Percentiles rank a stretch among this genome's conserved stretches.
Evolutionary conservation across 2,113 vertebrate species (phyloP).

Genomic region (Hiodon alosoides): DNA sequence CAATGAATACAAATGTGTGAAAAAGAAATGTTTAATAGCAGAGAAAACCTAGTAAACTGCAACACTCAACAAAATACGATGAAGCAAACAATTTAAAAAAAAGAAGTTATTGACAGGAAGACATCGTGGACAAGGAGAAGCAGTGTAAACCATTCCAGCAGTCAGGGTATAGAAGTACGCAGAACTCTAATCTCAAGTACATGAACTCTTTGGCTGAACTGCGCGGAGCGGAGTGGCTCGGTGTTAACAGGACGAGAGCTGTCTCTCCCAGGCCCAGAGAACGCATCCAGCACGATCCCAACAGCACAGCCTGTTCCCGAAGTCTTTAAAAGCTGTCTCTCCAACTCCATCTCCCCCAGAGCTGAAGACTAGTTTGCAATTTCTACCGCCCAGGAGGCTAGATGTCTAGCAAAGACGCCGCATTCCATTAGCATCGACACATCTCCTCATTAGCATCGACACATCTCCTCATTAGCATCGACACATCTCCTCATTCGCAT

Average conservation of each 20-base stretch:
- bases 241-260: constrained; percentile 33
- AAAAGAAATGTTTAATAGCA: not conserved
- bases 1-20: not conserved
- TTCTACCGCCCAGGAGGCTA: no score
- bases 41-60: not conserved
- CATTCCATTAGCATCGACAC: no score
- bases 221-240: constrained; percentile 31
- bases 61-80: not conserved
- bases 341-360: constrained; percentile 20
- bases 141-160: constrained; percentile 44
- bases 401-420: no score
- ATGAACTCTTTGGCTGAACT: constrained; percentile 40
- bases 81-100: constrained; percentile 26
- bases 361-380: no score
- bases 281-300: constrained; percentile 20
- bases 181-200: constrained; percentile 46
- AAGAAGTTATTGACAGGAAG: constrained; percentile 33
- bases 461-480: no score
- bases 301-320: constrained; percentile 28
- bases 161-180: constrained; percentile 55
- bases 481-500: no score
- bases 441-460: no score
- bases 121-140: no score
- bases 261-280: constrained; percentile 20
- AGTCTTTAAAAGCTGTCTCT: constrained; percentile 42